These are phyloP conservation scores for Caenorhabditis sp. DNA, from an alignment of 2,888 invertebrate species.

Conservation along the genomic window DNA sequence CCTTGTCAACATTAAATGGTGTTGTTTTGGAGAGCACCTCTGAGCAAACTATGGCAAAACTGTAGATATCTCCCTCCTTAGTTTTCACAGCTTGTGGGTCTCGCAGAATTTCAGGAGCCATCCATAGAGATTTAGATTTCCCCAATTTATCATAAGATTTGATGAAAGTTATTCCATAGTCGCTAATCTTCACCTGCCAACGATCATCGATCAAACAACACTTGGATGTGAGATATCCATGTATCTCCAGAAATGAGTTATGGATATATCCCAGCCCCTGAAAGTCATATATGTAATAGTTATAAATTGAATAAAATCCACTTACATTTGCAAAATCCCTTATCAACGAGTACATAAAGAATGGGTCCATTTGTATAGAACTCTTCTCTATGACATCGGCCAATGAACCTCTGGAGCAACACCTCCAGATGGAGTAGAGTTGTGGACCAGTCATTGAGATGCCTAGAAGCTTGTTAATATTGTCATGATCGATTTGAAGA, in stretches of 20 bases:
- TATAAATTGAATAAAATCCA: not conserved
- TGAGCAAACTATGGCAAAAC: conserved; percentile 52
- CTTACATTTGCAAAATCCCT: conserved; percentile 48
- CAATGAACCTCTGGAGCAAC: conserved; percentile 57
- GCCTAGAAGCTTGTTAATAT: conserved; percentile 62
- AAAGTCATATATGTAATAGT: not conserved
- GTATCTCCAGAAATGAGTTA: conserved; percentile 17
- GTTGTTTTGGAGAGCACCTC: conserved; percentile 40
- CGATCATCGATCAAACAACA: conserved; percentile 53
- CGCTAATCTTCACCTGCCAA: conserved; percentile 56
- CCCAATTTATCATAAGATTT: conserved; percentile 14
- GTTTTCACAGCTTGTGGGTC: conserved; percentile 10
- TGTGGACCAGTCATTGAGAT: conserved; percentile 60
- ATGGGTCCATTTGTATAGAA: conserved; percentile 54
- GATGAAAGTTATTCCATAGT: conserved; percentile 19
- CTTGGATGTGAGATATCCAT: conserved; percentile 38
- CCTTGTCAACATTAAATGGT: conserved; percentile 30
- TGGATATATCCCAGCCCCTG: conserved; percentile 31
- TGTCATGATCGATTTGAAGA: conserved; percentile 51
- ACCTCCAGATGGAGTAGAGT: conserved; percentile 61
- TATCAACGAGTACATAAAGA: conserved; percentile 59
- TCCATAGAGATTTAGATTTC: conserved; percentile 55
- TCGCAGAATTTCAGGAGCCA: conserved; percentile 55
- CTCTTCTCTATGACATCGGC: conserved; percentile 54
- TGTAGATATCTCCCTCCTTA: conserved; percentile 50